Percentiles rank a stretch among this genome's conserved stretches.
Conservation (phyloP, 2,797 vertebrate species). For the Falco rusticolus region DNA sequence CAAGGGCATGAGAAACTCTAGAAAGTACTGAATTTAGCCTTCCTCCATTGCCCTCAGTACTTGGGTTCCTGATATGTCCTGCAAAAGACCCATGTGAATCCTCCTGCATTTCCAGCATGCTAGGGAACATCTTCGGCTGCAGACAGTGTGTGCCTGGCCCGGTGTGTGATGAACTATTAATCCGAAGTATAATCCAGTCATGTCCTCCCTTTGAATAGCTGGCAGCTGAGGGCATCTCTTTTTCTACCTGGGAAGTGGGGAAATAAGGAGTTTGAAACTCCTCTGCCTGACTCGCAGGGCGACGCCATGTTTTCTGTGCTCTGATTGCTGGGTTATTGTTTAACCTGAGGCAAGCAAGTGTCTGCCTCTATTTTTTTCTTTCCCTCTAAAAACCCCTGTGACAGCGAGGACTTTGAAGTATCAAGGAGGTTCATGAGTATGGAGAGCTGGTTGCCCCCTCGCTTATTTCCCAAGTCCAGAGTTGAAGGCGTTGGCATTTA, state of each 20-base stretch:
- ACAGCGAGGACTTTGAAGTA: neutral
- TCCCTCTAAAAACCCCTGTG: neutral
- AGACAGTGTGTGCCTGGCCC: neutral
- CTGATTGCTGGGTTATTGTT: neutral
- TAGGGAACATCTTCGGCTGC: neutral
- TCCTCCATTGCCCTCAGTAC: accelerated
- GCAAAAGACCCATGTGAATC: neutral
- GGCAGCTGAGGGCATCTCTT: neutral
- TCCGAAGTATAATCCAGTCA: no score
- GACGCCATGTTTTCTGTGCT: neutral
- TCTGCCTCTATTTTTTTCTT: neutral
- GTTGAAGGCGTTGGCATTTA: neutral
- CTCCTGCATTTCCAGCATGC: neutral
- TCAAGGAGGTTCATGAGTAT: neutral
- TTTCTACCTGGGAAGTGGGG: neutral
- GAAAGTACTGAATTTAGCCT: neutral
- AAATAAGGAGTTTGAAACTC: neutral
- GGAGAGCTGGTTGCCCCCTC: neutral
- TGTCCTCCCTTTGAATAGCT: neutral
- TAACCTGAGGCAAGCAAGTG: neutral
- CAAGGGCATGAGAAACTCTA: neutral
- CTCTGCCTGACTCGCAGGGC: neutral
- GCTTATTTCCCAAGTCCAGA: neutral
- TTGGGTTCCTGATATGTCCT: neutral
- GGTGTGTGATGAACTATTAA: neutral